phyloP scores from a whole-genome alignment of 2,113 vertebrate species.

The Okapia johnstoni region DNA sequence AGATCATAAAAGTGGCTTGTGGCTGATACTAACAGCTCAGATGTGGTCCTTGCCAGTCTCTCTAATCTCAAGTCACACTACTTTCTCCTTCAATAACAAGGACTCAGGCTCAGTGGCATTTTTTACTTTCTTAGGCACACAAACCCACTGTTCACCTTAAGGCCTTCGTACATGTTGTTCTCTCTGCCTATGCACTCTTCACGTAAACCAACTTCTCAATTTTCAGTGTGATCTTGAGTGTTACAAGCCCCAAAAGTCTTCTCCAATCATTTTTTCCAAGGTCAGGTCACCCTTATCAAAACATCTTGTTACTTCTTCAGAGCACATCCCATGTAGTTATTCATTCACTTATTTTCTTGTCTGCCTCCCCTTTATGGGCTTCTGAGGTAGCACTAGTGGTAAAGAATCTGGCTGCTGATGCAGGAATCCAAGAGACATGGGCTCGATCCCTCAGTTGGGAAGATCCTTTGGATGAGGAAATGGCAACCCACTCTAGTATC shows the following conservation, averaged over 20 bases:
- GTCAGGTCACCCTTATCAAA: neutral
- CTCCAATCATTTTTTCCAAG: neutral
- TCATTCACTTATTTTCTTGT: slow-evolving; percentile 8
- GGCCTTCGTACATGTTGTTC: neutral
- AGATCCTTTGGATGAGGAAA: neutral
- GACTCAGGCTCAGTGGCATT: neutral
- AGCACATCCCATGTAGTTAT: neutral
- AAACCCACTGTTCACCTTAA: neutral
- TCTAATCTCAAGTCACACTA: neutral
- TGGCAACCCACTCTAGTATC: neutral
- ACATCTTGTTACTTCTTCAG: slow-evolving; percentile 38
- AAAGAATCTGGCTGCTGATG: neutral
- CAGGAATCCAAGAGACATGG: neutral
- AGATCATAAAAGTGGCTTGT: neutral
- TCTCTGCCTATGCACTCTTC: neutral
- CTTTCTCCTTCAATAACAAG: slow-evolving; percentile 26
- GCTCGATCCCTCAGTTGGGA: fast-evolving
- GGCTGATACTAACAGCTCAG: neutral
- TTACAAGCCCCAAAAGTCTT: neutral
- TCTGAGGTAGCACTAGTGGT: neutral
- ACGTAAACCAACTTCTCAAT: slow-evolving; percentile 5
- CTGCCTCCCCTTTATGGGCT: neutral
- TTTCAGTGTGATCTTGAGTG: slow-evolving; percentile 6
- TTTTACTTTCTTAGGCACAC: neutral
- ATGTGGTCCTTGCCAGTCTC: neutral